Conservation (phyloP, 2,797 vertebrate genomes). For the Chanos chanos region DNA sequence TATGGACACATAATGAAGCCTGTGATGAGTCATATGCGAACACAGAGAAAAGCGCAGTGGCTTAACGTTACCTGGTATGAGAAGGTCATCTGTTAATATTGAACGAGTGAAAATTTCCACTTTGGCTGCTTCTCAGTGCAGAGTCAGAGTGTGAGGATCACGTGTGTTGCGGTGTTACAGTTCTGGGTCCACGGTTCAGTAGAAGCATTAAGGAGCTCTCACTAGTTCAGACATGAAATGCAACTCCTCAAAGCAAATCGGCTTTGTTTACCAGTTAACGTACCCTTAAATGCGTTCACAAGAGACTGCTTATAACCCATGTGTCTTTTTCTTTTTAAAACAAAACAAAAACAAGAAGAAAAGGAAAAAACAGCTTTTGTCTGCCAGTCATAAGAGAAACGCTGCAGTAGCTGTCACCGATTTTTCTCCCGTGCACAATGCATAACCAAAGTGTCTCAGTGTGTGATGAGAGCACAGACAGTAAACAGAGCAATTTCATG, state of each 20-base stretch:
- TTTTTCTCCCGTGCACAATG: too few species aligned
- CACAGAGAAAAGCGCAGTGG: neutral
- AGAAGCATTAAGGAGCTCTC: too few species aligned
- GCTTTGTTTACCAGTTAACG: neutral
- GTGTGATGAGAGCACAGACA: neutral
- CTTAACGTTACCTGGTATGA: neutral
- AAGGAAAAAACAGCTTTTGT: neutral
- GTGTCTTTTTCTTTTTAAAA: neutral
- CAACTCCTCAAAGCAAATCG: neutral
- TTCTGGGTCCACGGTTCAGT: too few species aligned
- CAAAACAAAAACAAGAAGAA: neutral
- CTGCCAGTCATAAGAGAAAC: neutral
- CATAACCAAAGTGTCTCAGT: too few species aligned
- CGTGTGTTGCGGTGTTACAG: too few species aligned
- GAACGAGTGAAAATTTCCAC: neutral
- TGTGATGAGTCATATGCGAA: neutral
- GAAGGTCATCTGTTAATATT: neutral
- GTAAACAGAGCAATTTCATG: neutral
- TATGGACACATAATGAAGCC: constrained; percentile 6
- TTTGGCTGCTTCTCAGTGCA: neutral
- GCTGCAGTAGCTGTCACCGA: too few species aligned
- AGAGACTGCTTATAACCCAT: too few species aligned
- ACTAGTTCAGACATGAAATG: neutral
- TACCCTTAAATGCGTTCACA: too few species aligned
- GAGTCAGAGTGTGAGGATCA: neutral